Evolutionary conservation across 2,113 vertebrate species (phyloP), one percentile per base, ranked within the genome.

Genomic region (Labeo catla): DNA sequence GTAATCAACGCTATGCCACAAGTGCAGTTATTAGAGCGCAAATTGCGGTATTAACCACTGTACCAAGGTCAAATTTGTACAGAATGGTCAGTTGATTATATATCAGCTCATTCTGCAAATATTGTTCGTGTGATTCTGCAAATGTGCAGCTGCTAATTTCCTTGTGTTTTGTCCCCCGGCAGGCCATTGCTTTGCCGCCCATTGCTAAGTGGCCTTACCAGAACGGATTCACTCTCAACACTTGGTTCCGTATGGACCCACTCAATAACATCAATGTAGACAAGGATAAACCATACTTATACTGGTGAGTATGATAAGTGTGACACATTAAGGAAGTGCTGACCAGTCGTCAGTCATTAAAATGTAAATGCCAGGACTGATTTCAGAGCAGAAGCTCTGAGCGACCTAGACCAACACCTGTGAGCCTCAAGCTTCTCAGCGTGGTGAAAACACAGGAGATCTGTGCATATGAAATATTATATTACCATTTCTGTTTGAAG

Each of bases 151-250:
- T 34, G 8, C 16, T 83, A 83, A 83, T 59, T n/a, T 57, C 10
- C 49, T 73, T 45, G 36, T 49, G 52, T 6, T 90, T 23, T 84
- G 19, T 78, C 4, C 81, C 6, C 49, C 8, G 65, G 4, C 50
- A 99, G 98, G 98, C 98, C 89, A 99, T 99, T 91, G 98, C 98
- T 21, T 95, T 99, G 95, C 98, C 98, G 88, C 98, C 98, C 86
- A 99, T 99, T 93, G 98, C 98, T 92, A 99, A 99, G 96, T 99
- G 98, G 98, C 98, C 98, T 96, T 99, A 99, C 92, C 98, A 99
- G 93, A 99, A 97, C 85, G 98, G 98, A 88, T 99, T 99, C 93
- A 99, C 98, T 68, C 95, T 99, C 91, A 99, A 99, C 93, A 99
- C 98, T 73, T 99, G 98, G 98, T 99, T 99, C 96, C 96, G 98